Conservation (phyloP, 1,140 invertebrate species). For the Aphis gossypii region DNA sequence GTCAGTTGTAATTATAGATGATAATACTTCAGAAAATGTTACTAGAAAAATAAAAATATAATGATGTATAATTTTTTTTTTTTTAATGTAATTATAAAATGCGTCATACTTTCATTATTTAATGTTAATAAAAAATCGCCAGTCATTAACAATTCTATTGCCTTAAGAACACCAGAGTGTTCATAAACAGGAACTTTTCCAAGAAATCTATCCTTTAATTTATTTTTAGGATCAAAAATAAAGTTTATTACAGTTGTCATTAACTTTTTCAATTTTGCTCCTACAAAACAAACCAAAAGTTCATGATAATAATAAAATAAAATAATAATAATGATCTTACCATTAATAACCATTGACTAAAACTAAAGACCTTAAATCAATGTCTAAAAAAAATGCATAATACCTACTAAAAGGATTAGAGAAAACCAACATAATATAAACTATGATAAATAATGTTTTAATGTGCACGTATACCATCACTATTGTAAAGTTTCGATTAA, state of each 20-base stretch:
- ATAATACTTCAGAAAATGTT: slow-evolving; percentile 45
- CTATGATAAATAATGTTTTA: too few species aligned
- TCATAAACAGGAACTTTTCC: slow-evolving; percentile 70
- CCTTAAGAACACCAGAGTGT: slow-evolving; percentile 80
- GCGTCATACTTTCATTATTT: slow-evolving; percentile 62
- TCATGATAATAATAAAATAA: background rate
- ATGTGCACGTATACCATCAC: too few species aligned
- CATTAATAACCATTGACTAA: too few species aligned
- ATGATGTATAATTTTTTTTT: background rate
- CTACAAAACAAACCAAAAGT: background rate
- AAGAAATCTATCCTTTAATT: slow-evolving; percentile 62
- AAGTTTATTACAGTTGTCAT: slow-evolving; percentile 66
- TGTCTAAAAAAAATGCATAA: too few species aligned
- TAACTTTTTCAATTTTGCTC: slow-evolving; percentile 62
- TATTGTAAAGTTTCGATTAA: too few species aligned
- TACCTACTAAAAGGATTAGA: too few species aligned
- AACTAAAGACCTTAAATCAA: too few species aligned
- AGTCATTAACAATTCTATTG: slow-evolving; percentile 82
- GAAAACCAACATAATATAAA: too few species aligned
- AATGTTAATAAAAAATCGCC: too few species aligned
- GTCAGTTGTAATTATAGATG: background rate
- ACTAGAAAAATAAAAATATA: background rate
- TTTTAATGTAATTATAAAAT: background rate
- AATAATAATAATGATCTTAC: too few species aligned
- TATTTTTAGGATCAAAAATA: slow-evolving; percentile 65